A percentile compares a stretch with the other conserved stretches of the same genome.
phyloP scores from a whole-genome alignment of 2,113 vertebrate species.

The Martes martes region DNA sequence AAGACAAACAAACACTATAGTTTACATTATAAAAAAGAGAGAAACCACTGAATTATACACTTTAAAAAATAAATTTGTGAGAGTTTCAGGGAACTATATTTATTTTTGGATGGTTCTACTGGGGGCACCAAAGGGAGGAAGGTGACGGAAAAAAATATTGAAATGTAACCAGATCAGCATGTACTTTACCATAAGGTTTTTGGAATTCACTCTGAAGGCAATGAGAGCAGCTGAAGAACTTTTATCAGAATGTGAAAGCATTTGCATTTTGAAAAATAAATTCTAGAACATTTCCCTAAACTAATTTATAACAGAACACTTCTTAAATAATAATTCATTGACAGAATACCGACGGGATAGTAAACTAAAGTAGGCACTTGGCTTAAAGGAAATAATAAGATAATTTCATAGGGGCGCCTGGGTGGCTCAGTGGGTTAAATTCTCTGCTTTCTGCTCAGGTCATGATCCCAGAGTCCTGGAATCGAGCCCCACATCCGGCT shows the following conservation, averaged over 20 bases:
- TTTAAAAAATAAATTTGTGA: not conserved
- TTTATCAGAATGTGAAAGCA: not conserved
- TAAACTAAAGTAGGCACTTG: not conserved
- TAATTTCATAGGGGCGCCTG: not conserved
- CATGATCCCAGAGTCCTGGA: no score
- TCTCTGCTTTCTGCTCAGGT: no score
- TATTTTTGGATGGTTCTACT: not conserved
- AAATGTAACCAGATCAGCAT: not conserved
- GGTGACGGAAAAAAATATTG: not conserved
- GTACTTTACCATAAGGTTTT: not conserved
- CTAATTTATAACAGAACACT: not conserved
- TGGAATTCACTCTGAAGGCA: not conserved
- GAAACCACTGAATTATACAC: not conserved
- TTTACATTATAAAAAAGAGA: not conserved
- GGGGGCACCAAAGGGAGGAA: not conserved
- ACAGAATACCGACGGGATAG: not conserved
- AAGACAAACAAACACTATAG: not conserved
- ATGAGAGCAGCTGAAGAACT: not conserved
- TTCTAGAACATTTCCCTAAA: not conserved
- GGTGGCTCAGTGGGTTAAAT: no score
- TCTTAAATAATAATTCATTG: not conserved
- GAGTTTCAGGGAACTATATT: not conserved
- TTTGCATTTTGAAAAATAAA: not conserved
- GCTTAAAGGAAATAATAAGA: not conserved
- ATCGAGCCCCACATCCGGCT: no score